A percentile compares a stretch with the other conserved stretches of the same genome.
Conservation (phyloP, 2,113 vertebrate species). For the Coryphaenoides rupestris region DNA sequence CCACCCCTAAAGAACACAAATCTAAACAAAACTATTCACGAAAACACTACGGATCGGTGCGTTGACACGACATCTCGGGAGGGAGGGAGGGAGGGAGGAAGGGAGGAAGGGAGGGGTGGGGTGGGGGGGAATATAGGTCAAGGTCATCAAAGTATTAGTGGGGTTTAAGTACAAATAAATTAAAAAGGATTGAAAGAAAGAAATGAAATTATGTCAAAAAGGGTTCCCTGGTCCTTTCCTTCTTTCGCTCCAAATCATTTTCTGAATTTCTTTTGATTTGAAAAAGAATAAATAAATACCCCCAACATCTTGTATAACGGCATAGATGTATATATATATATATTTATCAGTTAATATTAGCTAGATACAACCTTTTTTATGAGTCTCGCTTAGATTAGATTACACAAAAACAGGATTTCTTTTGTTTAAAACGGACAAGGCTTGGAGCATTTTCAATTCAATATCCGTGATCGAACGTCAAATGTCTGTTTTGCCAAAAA, state of each 20-base stretch:
- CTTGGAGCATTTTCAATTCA: too few relatives aligned
- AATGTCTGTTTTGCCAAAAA: too few relatives aligned
- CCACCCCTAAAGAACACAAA: slow-evolving; percentile 31
- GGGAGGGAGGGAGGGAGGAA: too few relatives aligned
- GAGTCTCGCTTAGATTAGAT: slow-evolving; percentile 27
- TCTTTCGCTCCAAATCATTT: neutral
- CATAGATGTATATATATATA: slow-evolving; percentile 23
- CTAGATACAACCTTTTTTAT: slow-evolving; percentile 19
- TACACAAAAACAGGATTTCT: neutral
- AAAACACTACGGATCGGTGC: slow-evolving; percentile 67
- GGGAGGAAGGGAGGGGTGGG: too few relatives aligned
- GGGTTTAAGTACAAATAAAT: neutral
- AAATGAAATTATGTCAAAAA: slow-evolving; percentile 34
- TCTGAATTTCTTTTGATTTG: slow-evolving; percentile 18
- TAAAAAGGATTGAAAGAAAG: slow-evolving; percentile 25
- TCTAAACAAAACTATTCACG: slow-evolving; percentile 1
- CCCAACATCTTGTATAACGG: slow-evolving; percentile 11
- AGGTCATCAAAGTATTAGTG: neutral
- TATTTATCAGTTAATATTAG: slow-evolving; percentile 19
- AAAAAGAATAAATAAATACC: slow-evolving; percentile 42
- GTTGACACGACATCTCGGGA: slow-evolving; percentile 77
- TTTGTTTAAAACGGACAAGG: too few relatives aligned
- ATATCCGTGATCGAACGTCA: too few relatives aligned
- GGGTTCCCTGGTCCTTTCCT: slow-evolving; percentile 36
- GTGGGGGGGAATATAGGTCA: slow-evolving; percentile 36